These are phyloP conservation scores for Axinella damicornis DNA, from an alignment of 37 sponge, comb jelly and placozoan genomes.

Conservation along the genomic window DNA sequence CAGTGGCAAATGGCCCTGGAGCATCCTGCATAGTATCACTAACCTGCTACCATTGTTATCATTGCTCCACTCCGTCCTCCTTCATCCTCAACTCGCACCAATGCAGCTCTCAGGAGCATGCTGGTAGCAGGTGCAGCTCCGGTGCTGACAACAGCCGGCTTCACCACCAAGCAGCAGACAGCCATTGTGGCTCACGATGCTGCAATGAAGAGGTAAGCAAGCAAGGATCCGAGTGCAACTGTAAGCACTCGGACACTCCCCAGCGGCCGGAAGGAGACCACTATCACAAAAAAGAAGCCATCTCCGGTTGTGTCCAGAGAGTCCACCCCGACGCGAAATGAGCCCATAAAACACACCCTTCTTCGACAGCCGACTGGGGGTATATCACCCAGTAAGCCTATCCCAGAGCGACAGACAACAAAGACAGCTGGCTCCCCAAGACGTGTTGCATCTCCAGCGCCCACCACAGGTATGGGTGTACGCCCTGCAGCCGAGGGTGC, in stretches of 20 bases:
- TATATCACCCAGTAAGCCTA: too few relatives aligned
- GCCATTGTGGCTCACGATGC: neutral
- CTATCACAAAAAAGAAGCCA: neutral
- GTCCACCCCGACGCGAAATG: neutral
- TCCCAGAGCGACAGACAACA: neutral
- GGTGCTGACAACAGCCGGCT: constrained; percentile 43
- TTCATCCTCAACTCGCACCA: constrained; percentile 74
- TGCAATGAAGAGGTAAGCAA: neutral
- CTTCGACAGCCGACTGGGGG: neutral
- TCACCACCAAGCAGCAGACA: constrained; percentile 35
- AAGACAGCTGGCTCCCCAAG: neutral
- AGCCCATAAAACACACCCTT: neutral
- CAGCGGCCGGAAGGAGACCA: constrained; percentile 14
- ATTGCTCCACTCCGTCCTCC: too few relatives aligned
- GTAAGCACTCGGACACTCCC: constrained; percentile 2
- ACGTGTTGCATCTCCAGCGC: neutral
- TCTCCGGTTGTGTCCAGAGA: constrained; percentile 28
- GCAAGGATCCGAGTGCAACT: constrained; percentile 1
- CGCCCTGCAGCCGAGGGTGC: too few relatives aligned
- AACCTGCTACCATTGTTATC: too few relatives aligned
- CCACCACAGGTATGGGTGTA: neutral
- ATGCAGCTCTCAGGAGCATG: constrained; percentile 45
- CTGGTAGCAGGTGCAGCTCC: neutral
- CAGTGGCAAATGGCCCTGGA: too few relatives aligned
- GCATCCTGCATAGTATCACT: too few relatives aligned